Percentiles rank a stretch among this genome's conserved stretches.
These are phyloP conservation scores for Ashinkailepas kermadecensis DNA, from an alignment of 2,888 invertebrate genomes.

Conservation along the genomic window DNA sequence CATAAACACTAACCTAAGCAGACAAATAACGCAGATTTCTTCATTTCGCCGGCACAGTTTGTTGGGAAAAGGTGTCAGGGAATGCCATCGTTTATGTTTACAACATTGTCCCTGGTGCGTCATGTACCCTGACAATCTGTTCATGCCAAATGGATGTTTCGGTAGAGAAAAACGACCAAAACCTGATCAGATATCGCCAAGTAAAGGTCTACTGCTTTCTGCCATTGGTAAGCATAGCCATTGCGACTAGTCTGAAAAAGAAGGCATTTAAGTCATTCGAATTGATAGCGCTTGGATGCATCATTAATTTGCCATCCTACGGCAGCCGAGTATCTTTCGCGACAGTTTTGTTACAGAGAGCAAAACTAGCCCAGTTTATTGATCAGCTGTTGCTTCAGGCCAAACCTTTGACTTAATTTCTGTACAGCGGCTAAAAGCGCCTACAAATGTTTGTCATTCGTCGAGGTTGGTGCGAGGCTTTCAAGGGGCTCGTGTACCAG, in stretches of 20 bases:
- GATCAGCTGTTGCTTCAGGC: slow-evolving; percentile 1
- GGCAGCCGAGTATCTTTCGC: background rate
- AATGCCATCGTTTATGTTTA: background rate
- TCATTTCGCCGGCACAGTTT: background rate
- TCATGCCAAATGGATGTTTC: too few relatives aligned
- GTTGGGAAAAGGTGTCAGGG: too few relatives aligned
- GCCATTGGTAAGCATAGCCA: too few relatives aligned
- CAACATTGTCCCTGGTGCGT: background rate
- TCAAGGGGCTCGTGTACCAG: too few relatives aligned
- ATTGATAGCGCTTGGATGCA: background rate
- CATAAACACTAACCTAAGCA: background rate
- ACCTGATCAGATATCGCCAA: background rate
- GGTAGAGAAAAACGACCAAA: background rate
- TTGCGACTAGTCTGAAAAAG: background rate
- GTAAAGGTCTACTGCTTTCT: background rate
- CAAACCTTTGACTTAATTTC: too few relatives aligned
- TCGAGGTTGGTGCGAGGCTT: too few relatives aligned
- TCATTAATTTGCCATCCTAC: too few relatives aligned
- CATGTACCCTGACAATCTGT: background rate
- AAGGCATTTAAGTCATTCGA: background rate
- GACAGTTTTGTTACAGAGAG: background rate
- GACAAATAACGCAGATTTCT: background rate
- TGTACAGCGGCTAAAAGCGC: too few relatives aligned
- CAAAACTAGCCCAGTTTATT: background rate
- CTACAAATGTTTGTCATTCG: too few relatives aligned